These are phyloP conservation scores for Cossypha dichroa DNA, from an alignment of 2,797 vertebrate species.

Conservation along the genomic window DNA sequence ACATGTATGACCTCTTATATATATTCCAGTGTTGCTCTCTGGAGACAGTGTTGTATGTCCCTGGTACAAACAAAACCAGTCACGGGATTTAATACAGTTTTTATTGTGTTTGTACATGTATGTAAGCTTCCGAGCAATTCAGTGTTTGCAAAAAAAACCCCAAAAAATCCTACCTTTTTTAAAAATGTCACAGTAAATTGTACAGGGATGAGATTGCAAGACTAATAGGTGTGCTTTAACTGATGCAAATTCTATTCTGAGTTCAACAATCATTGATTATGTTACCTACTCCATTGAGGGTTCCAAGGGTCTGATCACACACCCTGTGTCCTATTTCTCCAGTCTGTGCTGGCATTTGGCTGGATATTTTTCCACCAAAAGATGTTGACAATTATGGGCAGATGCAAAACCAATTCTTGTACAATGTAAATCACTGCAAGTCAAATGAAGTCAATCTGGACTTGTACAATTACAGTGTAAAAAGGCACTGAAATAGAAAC, in stretches of 20 bases:
- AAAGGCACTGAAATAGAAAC: not conserved
- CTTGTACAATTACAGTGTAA: accelerated
- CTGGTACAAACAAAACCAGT: not conserved
- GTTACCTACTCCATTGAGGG: accelerated
- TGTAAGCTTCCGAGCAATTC: not conserved
- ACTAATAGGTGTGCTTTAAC: not conserved
- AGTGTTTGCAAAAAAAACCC: not conserved
- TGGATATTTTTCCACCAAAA: not conserved
- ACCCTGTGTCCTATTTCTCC: not conserved
- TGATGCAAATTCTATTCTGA: not conserved
- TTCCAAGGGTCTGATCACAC: accelerated
- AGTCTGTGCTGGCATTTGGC: not conserved
- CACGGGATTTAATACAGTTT: not conserved
- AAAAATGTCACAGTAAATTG: not conserved
- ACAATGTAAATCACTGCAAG: not conserved
- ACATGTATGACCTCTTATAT: not conserved
- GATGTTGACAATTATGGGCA: accelerated
- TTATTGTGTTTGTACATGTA: not conserved
- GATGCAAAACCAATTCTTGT: not conserved
- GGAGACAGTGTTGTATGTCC: not conserved
- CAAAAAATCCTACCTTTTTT: not conserved
- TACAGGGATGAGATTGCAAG: not conserved
- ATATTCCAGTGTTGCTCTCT: not conserved
- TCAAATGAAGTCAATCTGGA: not conserved
- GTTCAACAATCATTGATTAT: not conserved